phyloP scores from a whole-genome alignment of 1,140 invertebrate species.

The Zaprionus inermis region DNA sequence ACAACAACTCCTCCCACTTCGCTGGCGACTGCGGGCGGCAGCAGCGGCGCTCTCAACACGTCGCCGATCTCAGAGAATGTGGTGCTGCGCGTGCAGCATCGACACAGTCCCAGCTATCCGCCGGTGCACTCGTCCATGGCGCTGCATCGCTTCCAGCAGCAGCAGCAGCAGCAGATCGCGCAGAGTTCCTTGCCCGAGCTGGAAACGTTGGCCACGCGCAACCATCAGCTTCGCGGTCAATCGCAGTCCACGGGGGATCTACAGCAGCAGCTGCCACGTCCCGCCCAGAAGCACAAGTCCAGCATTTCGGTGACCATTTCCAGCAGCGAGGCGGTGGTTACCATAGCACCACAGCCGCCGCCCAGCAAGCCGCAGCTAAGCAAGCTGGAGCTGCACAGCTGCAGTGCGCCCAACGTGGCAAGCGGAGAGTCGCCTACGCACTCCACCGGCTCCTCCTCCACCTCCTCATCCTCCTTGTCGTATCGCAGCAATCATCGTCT shows the following conservation, averaged over 20 bases:
- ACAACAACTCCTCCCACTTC: too few species aligned
- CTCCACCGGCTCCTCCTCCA: constrained; percentile 39
- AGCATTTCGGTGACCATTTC: constrained; percentile 79
- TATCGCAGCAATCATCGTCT: constrained; percentile 84
- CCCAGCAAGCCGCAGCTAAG: constrained; percentile 58
- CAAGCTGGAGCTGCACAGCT: constrained; percentile 63
- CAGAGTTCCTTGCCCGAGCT: constrained; percentile 71
- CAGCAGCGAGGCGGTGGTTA: constrained; percentile 66
- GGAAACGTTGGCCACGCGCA: constrained; percentile 38
- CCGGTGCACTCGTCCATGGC: constrained; percentile 71
- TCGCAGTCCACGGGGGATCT: constrained; percentile 71
- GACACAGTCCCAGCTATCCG: constrained; percentile 80
- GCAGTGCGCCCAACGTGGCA: constrained; percentile 67
- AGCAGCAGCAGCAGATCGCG: constrained; percentile 45
- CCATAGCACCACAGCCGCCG: constrained; percentile 63
- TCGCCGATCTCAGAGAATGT: constrained; percentile 53
- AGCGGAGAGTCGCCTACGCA: constrained; percentile 5
- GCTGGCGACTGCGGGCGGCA: not conserved
- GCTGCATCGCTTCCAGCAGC: constrained; percentile 59
- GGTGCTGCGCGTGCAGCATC: constrained; percentile 63
- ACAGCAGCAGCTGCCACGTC: constrained; percentile 51
- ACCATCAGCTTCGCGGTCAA: constrained; percentile 36
- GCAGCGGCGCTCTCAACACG: constrained; percentile 30
- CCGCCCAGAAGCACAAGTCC: constrained; percentile 72
- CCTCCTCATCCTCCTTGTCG: constrained; percentile 41